Conservation (phyloP, 1,140 invertebrate species). For the Ladona fulva region DNA sequence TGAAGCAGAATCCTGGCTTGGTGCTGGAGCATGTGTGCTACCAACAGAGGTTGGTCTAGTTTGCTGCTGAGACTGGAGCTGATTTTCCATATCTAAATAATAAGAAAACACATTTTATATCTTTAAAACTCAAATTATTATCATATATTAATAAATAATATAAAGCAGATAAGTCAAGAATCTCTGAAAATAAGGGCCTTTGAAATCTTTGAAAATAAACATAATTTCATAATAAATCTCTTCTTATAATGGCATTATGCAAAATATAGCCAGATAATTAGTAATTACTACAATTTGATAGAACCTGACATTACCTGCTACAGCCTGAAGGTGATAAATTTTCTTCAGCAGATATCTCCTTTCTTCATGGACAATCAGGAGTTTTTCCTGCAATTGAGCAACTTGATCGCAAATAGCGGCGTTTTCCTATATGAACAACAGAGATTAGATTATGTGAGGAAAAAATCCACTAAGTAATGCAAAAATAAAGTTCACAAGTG, state of each 20-base stretch:
- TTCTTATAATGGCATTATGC: too few species aligned
- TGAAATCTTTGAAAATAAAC: too few species aligned
- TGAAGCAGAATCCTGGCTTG: background rate
- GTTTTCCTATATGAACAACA: background rate
- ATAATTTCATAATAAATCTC: too few species aligned
- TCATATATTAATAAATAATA: too few species aligned
- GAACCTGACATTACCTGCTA: background rate
- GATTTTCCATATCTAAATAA: constrained; percentile 3
- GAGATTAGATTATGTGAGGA: background rate
- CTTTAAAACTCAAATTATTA: too few species aligned
- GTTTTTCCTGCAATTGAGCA: background rate
- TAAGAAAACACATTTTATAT: too few species aligned
- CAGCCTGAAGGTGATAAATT: background rate
- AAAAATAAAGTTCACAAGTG: background rate
- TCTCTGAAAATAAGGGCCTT: too few species aligned
- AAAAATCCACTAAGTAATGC: background rate
- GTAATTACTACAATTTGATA: too few species aligned
- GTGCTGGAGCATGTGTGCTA: background rate
- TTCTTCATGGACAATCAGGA: background rate
- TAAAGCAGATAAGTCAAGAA: too few species aligned
- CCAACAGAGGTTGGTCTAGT: background rate
- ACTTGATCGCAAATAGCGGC: background rate
- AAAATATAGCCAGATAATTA: too few species aligned
- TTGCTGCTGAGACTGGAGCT: background rate
- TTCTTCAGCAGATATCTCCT: background rate